Conservation (phyloP, 2,888 invertebrate genomes). For the Tetramorium bicarinatum region DNA sequence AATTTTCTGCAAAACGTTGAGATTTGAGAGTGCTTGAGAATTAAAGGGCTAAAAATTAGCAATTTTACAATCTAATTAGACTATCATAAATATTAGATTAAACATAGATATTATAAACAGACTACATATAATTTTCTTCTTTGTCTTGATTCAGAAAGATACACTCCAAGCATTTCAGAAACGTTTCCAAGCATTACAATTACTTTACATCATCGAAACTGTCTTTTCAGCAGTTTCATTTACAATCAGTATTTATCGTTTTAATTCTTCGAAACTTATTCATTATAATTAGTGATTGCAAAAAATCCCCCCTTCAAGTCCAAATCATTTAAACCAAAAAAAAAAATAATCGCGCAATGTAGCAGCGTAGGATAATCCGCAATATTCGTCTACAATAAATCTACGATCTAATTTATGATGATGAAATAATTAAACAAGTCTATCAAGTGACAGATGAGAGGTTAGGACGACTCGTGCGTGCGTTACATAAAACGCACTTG, state of each 20-base stretch:
- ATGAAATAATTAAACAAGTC: background rate
- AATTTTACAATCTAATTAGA: background rate
- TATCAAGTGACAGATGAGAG: background rate
- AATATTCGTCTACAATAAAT: background rate
- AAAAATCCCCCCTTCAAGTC: background rate
- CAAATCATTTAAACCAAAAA: background rate
- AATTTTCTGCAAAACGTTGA: background rate
- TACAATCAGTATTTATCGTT: background rate
- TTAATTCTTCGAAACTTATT: no score
- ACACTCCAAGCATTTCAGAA: background rate
- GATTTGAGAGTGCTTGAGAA: background rate
- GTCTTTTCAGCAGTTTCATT: background rate
- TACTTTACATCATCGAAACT: background rate
- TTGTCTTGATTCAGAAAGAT: background rate
- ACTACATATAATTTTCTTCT: background rate
- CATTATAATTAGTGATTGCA: background rate
- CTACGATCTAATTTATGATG: background rate
- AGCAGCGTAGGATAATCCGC: background rate
- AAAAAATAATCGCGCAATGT: background rate
- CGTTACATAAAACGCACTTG: background rate
- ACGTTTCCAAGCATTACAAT: background rate
- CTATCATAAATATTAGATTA: background rate
- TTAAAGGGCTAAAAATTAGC: background rate
- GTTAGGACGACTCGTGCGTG: background rate
- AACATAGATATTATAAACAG: background rate